A percentile compares a stretch with the other conserved stretches of the same genome.
phyloP scores from a whole-genome alignment of 2,888 invertebrate genomes.

The Stramonita haemastoma region DNA sequence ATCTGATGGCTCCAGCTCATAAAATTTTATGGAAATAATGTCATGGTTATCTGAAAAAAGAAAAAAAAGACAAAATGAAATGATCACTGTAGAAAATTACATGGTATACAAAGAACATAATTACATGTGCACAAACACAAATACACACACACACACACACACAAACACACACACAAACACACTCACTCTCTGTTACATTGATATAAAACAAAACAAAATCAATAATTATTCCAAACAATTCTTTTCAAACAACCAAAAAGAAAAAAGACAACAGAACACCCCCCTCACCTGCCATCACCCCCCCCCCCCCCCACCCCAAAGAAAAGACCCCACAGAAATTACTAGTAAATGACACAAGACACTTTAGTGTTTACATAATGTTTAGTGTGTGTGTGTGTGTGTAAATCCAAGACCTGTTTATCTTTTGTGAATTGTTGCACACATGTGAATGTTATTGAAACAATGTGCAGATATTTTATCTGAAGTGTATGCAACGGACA shows the following conservation, averaged over 20 bases:
- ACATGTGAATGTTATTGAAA: too few species aligned
- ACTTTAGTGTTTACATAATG: too few species aligned
- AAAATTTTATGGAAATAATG: constrained; percentile 92
- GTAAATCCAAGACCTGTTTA: too few species aligned
- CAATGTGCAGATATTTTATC: too few species aligned
- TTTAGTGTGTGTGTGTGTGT: too few species aligned
- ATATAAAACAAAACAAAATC: not conserved
- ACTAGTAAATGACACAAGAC: too few species aligned
- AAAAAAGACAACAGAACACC: not conserved
- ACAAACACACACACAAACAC: not conserved
- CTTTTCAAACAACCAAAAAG: not conserved
- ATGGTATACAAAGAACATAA: not conserved
- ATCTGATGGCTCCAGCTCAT: constrained; percentile 88
- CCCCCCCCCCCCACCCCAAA: too few species aligned
- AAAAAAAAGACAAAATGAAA: not conserved
- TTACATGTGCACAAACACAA: not conserved
- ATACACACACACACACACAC: not conserved
- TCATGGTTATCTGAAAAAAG: constrained; percentile 93
- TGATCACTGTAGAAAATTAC: not conserved
- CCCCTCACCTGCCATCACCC: too few species aligned
- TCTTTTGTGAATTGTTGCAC: too few species aligned
- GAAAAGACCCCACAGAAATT: too few species aligned
- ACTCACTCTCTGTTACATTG: not conserved
- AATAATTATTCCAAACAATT: not conserved
- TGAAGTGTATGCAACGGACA: too few species aligned